Conservation (phyloP, 1,140 invertebrate species). For the Dufourea novaeangliae region DNA sequence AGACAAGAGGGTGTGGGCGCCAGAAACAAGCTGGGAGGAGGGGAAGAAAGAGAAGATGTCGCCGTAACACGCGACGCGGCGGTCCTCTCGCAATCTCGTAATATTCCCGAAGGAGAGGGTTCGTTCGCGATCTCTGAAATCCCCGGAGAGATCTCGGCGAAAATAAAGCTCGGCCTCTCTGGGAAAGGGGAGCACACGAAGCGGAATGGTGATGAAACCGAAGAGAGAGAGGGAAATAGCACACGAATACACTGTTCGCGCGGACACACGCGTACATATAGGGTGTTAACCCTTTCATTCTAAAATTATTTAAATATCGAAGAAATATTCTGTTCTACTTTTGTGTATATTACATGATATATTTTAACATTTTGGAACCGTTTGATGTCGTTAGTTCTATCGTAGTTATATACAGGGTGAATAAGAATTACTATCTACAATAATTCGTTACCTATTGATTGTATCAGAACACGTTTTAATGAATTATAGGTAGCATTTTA, state of each 20-base stretch:
- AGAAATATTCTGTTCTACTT: no score
- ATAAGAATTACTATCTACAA: no score
- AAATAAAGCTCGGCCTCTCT: constrained; percentile 71
- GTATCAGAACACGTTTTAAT: no score
- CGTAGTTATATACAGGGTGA: no score
- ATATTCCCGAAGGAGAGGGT: constrained; percentile 74
- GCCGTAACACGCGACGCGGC: constrained; percentile 52
- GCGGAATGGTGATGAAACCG: constrained; percentile 42
- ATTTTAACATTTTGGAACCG: no score
- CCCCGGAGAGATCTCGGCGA: constrained; percentile 76
- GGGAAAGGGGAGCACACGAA: constrained; percentile 47
- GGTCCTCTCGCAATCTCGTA: constrained; percentile 77
- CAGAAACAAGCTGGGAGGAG: constrained; percentile 48
- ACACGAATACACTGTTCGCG: not conserved
- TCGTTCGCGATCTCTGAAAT: constrained; percentile 76
- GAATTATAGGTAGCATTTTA: no score
- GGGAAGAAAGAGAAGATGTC: constrained; percentile 41
- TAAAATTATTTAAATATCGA: no score
- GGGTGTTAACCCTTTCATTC: no score
- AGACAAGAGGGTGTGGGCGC: constrained; percentile 41
- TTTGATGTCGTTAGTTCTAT: no score
- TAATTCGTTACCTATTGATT: no score
- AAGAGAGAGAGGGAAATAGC: no score
- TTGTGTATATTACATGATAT: no score
- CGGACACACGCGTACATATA: not conserved